Evolutionary conservation across 2,888 invertebrate species (phyloP), one percentile per base, ranked within the genome.

Genomic region (Ennomos fuscantarius): DNA sequence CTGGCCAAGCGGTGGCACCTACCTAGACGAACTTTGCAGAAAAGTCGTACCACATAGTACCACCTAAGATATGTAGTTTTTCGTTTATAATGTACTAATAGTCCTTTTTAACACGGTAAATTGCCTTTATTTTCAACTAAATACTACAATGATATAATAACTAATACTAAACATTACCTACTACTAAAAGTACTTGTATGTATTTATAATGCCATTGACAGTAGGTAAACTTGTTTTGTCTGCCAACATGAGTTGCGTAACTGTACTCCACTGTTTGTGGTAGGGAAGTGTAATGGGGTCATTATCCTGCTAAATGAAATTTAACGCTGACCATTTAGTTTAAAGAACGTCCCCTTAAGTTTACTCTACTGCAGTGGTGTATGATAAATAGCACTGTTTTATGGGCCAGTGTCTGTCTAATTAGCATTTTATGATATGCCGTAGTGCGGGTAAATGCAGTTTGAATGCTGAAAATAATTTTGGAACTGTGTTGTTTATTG

Each of bases 221-320:
- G 43, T 46, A 31, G 31, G 15, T 8, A 13, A 2, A 33, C 11
- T 39, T 12, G 49, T 6, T 2, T 24, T 24, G 2, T 24, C 31
- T 34, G 0, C 42, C 39, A 43, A 43, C 40, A 12, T 42, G 2
- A 47, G 39, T 39, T 70, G 66, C 56, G 67, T 36, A 33, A 45
- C 39, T 37, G 6, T 46, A 36, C 24, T 24, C 24, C 5, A 5
- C 24, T 24, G 24, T 5, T 24, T 24, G 24, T n/a, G n/a, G n/a
- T 24, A 24, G 24, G 24, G 24, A 24, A 24, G 24, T 24, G 24
- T 8, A 10, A 5, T 10, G 33, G 34, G 74, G 74, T 81, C 78
- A 74, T 81, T 79, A 76, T 70, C 63, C 69, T 55, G 56, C 72
- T 79, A 78, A 82, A 81, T 79, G 76, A 74, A 78, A 80, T 79